These are phyloP conservation scores for Panthera tigris DNA, from an alignment of 2,113 vertebrate genomes.

Conservation along the genomic window DNA sequence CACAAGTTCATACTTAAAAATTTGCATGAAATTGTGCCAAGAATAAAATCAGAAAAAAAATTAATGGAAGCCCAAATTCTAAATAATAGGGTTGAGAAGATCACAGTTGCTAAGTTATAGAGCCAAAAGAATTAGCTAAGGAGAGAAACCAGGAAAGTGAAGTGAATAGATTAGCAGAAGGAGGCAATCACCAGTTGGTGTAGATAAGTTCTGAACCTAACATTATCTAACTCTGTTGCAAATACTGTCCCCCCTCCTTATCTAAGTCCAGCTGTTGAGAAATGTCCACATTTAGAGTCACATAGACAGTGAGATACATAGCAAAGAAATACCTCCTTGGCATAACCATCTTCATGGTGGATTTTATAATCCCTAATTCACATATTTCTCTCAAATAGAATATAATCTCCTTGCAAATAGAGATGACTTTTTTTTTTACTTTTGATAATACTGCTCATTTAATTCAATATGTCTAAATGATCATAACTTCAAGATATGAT, in stretches of 20 bases:
- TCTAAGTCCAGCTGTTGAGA: background rate
- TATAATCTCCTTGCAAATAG: background rate
- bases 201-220: background rate
- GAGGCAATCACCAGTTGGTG: background rate
- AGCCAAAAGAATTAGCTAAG: background rate
- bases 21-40: background rate
- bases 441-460: background rate
- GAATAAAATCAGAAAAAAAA: background rate
- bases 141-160: background rate
- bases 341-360: background rate
- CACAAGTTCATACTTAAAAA: background rate
- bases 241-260: background rate
- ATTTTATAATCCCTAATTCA: background rate
- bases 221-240: background rate
- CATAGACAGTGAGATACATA: fast-evolving
- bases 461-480: background rate
- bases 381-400: background rate
- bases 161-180: background rate
- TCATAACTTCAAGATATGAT: background rate
- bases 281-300: background rate
- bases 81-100: background rate
- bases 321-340: background rate
- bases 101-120: background rate
- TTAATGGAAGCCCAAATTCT: background rate
- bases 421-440: background rate